These are phyloP conservation scores for Ispidina picta DNA, from an alignment of 2,797 vertebrate species.

Conservation along the genomic window DNA sequence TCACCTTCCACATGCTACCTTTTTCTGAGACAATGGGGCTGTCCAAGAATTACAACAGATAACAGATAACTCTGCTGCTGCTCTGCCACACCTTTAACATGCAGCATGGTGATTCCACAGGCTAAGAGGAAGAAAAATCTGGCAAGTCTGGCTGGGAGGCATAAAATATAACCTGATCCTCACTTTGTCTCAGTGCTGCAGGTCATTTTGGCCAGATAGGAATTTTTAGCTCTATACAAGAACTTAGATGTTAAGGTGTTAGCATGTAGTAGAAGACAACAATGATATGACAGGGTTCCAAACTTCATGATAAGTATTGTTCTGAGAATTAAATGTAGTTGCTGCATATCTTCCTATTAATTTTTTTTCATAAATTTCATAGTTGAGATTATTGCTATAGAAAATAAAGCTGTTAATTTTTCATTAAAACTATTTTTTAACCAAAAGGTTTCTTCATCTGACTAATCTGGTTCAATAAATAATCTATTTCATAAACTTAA, in stretches of 20 bases:
- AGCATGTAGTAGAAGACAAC: not conserved
- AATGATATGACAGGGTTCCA: not conserved
- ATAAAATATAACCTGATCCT: not conserved
- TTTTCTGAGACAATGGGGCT: not conserved
- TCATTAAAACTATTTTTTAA: not conserved
- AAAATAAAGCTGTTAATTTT: not conserved
- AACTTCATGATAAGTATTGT: not conserved
- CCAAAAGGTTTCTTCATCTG: not conserved
- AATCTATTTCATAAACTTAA: not conserved
- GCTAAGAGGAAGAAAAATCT: not conserved
- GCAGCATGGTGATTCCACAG: not conserved
- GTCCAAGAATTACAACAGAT: not conserved
- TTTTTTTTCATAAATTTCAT: not conserved
- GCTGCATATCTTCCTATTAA: not conserved
- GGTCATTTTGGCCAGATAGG: not conserved
- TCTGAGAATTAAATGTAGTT: not conserved
- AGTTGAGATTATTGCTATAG: not conserved
- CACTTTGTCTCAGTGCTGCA: not conserved
- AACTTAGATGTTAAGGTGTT: not conserved
- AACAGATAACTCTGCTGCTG: not conserved
- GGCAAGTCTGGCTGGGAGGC: not conserved
- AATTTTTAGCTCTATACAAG: not conserved
- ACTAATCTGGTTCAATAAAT: not conserved
- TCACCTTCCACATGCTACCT: not conserved
- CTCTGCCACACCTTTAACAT: not conserved